Percentiles rank a stretch among this genome's conserved stretches.
phyloP scores from a whole-genome alignment of 2,113 vertebrate species.

The Aramus guarauna region DNA sequence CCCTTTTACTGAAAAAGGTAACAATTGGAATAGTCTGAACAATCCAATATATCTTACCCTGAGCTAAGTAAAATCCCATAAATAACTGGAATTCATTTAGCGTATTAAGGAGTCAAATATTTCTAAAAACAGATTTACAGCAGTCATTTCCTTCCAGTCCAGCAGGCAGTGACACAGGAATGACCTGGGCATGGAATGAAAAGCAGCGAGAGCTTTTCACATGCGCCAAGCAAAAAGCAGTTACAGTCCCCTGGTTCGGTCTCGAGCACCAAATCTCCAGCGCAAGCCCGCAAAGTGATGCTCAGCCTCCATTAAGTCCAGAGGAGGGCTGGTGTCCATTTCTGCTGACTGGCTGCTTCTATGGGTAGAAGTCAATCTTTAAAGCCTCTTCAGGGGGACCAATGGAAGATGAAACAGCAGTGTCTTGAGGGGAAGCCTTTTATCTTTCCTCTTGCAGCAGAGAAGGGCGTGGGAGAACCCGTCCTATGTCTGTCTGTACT shows the following conservation, averaged over 20 bases:
- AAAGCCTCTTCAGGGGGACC: not conserved
- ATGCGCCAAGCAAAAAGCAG: constrained; percentile 2
- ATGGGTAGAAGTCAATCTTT: not conserved
- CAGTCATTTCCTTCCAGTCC: constrained; percentile 69
- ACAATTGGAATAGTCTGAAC: not conserved
- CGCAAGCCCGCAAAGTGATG: not conserved
- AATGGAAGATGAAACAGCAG: not conserved
- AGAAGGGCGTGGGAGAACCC: not conserved
- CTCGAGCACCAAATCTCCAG: not conserved
- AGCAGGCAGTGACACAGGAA: constrained; percentile 60
- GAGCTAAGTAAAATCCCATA: constrained; percentile 50
- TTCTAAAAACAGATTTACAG: constrained; percentile 66
- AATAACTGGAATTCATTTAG: constrained; percentile 64
- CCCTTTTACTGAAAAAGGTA: not conserved
- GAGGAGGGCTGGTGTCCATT: not conserved
- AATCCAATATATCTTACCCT: not conserved
- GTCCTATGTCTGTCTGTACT: not conserved
- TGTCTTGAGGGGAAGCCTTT: not conserved
- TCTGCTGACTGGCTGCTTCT: not conserved
- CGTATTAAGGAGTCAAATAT: constrained; percentile 47
- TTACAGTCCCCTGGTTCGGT: not conserved
- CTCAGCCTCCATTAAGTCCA: not conserved
- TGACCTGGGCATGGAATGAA: constrained; percentile 51
- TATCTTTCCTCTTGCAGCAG: not conserved
- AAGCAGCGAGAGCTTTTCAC: constrained; percentile 49